A percentile compares a stretch with the other conserved stretches of the same genome.
phyloP scores from a whole-genome alignment of 2,113 vertebrate genomes.

The Heliornis fulica region DNA sequence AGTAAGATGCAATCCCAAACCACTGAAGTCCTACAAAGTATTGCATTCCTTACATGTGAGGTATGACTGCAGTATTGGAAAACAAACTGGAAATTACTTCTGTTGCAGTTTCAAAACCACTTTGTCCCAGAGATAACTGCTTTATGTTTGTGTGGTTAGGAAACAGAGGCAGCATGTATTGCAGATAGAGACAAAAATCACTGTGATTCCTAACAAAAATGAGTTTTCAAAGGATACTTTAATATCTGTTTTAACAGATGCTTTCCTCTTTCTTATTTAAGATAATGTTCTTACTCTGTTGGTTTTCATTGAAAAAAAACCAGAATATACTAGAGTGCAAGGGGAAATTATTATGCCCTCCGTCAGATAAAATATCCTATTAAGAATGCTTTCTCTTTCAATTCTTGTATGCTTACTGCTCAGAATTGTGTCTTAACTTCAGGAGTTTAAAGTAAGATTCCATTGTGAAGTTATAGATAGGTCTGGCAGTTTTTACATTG shows the following conservation, averaged over 20 bases:
- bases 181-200: not conserved
- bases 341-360: not conserved
- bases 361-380: not conserved
- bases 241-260: not conserved
- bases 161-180: not conserved
- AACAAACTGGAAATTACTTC: not conserved
- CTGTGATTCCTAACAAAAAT: not conserved
- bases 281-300: not conserved
- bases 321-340: not conserved
- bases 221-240: not conserved
- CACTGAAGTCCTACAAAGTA: too few species aligned
- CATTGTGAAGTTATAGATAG: not conserved
- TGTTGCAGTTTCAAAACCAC: not conserved
- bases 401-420: not conserved
- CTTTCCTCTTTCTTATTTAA: not conserved
- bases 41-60: not conserved
- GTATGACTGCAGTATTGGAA: not conserved
- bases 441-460: not conserved
- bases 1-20: too few species aligned
- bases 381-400: not conserved
- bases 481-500: not conserved
- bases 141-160: not conserved
- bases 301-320: not conserved
- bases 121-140: not conserved
- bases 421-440: not conserved